Percentiles rank a stretch among this genome's conserved stretches.
phyloP scores from a whole-genome alignment of 2,888 invertebrate genomes.

The Philereme vetulata region DNA sequence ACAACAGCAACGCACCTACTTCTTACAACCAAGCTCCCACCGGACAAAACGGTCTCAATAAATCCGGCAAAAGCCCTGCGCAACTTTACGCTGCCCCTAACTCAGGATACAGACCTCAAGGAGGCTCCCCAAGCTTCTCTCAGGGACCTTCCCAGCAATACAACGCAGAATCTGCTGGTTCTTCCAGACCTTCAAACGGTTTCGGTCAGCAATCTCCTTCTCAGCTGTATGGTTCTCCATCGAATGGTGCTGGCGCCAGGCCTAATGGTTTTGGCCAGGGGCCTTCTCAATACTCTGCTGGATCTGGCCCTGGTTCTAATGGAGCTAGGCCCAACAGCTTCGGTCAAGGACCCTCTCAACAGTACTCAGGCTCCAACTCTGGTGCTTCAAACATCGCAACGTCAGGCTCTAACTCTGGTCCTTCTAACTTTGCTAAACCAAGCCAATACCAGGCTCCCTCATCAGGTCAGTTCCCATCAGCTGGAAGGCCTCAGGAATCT shows the following conservation, averaged over 20 bases:
- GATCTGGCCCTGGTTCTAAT: slow-evolving; percentile 21
- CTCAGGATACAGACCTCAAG: slow-evolving; percentile 18
- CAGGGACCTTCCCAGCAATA: slow-evolving; percentile 24
- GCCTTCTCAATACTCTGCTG: slow-evolving; percentile 8
- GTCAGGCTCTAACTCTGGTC: slow-evolving; percentile 24
- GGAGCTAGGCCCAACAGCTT: slow-evolving; percentile 8
- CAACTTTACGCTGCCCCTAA: slow-evolving; percentile 36
- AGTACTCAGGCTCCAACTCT: slow-evolving; percentile 15
- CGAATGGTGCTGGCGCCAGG: slow-evolving; percentile 1
- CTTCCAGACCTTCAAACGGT: slow-evolving; percentile 20
- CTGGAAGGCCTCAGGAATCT: slow-evolving; percentile 35
- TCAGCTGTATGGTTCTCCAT: slow-evolving; percentile 34
- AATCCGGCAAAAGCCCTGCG: slow-evolving; percentile 22
- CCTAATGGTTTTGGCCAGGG: slow-evolving; percentile 11
- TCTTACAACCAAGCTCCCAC: slow-evolving; percentile 32
- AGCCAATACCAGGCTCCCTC: slow-evolving; percentile 40
- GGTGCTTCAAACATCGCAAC: slow-evolving; percentile 23
- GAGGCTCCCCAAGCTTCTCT: slow-evolving; percentile 2
- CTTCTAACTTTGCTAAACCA: slow-evolving; percentile 22
- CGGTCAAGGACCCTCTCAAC: slow-evolving; percentile 13
- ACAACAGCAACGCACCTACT: slow-evolving; percentile 39
- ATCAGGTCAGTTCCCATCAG: slow-evolving; percentile 30
- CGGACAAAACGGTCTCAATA: slow-evolving; percentile 26
- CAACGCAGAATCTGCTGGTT: slow-evolving; percentile 12
- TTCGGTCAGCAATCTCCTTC: slow-evolving; percentile 26